Conservation (phyloP, 2,888 invertebrate species). For the Epiblema foenella region DNA sequence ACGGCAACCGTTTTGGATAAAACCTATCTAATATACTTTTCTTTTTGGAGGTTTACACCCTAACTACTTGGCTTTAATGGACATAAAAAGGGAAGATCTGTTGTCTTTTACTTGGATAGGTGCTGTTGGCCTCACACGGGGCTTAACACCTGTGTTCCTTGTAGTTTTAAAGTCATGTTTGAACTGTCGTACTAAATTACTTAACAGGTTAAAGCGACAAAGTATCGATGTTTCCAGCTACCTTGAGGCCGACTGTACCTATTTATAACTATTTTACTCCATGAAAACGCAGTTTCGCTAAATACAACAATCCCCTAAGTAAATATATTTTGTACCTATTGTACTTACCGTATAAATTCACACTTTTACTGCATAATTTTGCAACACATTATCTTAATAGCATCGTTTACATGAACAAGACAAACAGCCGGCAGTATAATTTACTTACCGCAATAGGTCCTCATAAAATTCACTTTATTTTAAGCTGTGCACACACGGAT, state of each 20-base stretch:
- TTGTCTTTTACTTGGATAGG: too few relatives aligned
- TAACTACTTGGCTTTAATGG: too few relatives aligned
- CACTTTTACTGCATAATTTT: conserved; percentile 33
- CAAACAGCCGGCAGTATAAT: conserved; percentile 48
- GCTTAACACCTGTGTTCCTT: too few relatives aligned
- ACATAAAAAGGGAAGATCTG: too few relatives aligned
- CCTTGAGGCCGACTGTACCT: too few relatives aligned
- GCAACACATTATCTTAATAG: conserved; percentile 36
- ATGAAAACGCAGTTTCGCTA: background rate
- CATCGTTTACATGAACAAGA: conserved; percentile 45
- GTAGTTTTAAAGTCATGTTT: too few relatives aligned
- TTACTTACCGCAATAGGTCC: conserved; percentile 45
- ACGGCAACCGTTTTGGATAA: background rate
- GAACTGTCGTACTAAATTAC: too few relatives aligned
- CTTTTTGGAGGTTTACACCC: background rate
- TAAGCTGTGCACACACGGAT: conserved; percentile 53
- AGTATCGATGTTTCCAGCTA: too few relatives aligned
- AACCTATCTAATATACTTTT: background rate
- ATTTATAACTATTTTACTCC: too few relatives aligned
- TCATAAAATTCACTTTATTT: conserved; percentile 57
- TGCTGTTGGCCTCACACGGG: too few relatives aligned
- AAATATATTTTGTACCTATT: too few relatives aligned
- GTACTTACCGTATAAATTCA: conserved; percentile 15
- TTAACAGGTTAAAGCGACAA: too few relatives aligned
- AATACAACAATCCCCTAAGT: background rate